Percentiles rank a stretch among this genome's conserved stretches.
phyloP scores from a whole-genome alignment of 2,113 vertebrate species.

The Chionodraco myersi region DNA sequence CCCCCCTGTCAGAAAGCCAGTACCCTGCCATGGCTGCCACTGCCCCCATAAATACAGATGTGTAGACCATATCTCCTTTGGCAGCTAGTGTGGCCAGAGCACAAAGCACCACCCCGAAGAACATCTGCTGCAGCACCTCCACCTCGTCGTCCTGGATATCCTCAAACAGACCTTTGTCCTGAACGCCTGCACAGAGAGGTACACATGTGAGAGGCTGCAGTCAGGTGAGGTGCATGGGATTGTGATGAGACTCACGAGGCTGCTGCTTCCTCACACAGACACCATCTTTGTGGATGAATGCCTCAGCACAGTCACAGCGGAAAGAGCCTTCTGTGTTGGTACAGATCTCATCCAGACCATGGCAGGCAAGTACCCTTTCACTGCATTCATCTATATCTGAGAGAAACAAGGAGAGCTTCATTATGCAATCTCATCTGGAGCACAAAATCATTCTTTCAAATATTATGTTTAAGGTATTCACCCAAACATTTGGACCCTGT shows the following conservation, averaged over 20 bases:
- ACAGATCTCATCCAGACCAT: conserved; percentile 87
- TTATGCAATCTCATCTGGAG: background rate
- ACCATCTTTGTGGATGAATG: conserved; percentile 78
- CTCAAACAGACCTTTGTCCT: conserved; percentile 90
- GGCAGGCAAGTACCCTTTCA: conserved; percentile 84
- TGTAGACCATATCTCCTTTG: conserved; percentile 97
- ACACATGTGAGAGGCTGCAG: background rate
- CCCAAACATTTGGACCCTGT: conserved; percentile 92
- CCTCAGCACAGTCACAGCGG: conserved; percentile 87
- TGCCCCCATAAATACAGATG: conserved; percentile 93
- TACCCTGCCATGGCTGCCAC: conserved; percentile 93
- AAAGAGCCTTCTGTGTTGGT: conserved; percentile 90
- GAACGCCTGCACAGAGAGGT: conserved; percentile 76
- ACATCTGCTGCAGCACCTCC: conserved; percentile 97
- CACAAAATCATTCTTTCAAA: background rate
- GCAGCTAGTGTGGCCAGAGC: conserved; percentile 93
- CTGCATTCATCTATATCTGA: conserved; percentile 92
- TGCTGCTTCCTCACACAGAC: conserved; percentile 86
- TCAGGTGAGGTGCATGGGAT: background rate
- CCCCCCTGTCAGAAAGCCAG: conserved; percentile 93
- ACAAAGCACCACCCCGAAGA: conserved; percentile 93
- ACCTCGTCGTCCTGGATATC: conserved; percentile 95
- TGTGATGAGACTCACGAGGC: conserved; percentile 78
- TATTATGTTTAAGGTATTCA: conserved; percentile 62
- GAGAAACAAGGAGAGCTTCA: background rate